These are phyloP conservation scores for Pipistrellus kuhlii DNA, from an alignment of 2,797 vertebrate species.

Conservation along the genomic window DNA sequence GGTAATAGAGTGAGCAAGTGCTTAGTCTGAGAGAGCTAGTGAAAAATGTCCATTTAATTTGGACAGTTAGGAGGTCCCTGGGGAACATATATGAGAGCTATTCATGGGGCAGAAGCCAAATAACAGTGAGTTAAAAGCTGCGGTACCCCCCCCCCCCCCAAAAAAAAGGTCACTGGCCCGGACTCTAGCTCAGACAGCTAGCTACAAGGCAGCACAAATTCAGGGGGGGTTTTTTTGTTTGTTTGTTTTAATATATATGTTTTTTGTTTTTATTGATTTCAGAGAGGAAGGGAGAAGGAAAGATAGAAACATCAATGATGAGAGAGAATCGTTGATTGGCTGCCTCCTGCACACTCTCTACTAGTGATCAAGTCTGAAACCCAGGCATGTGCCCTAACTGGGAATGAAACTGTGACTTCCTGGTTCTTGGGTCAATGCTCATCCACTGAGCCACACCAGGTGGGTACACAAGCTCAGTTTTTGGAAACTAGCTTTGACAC, in stretches of 20 bases:
- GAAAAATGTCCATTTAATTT: not conserved
- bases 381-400: too few species aligned
- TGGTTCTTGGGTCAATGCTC: too few species aligned
- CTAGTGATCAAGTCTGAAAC: too few species aligned
- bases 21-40: not conserved
- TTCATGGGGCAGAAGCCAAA: not conserved
- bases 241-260: too few species aligned
- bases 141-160: accelerated
- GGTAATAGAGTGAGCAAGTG: not conserved
- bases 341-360: too few species aligned
- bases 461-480: not conserved
- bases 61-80: not conserved
- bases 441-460: too few species aligned
- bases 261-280: too few species aligned
- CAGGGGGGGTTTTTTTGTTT: not conserved
- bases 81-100: not conserved
- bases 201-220: not conserved
- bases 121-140: not conserved
- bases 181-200: not conserved
- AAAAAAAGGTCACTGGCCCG: not conserved
- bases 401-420: too few species aligned
- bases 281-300: too few species aligned
- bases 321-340: too few species aligned
- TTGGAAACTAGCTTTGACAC: not conserved
- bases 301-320: too few species aligned